phyloP scores from a whole-genome alignment of 2,888 invertebrate species.

The Frankliniella fusca region DNA sequence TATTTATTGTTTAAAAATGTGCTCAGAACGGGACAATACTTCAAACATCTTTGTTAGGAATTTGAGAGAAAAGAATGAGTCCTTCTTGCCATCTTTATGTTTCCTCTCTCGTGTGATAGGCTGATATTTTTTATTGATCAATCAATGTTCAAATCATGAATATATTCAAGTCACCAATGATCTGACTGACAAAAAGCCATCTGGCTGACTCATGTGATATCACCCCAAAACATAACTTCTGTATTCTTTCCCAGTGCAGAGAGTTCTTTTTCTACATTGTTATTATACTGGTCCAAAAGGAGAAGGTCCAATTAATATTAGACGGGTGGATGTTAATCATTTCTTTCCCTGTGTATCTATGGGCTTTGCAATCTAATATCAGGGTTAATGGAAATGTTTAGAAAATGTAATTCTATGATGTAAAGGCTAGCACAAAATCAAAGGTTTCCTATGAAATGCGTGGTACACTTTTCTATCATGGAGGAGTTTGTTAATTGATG shows the following conservation, averaged over 20 bases:
- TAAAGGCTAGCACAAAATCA: neutral
- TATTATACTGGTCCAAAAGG: neutral
- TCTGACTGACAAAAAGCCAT: neutral
- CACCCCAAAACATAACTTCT: neutral
- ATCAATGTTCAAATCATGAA: neutral
- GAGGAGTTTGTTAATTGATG: too few relatives aligned
- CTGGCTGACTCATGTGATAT: slow-evolving; percentile 1
- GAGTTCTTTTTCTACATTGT: neutral
- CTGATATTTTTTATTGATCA: neutral
- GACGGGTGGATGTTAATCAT: neutral
- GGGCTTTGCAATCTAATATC: neutral
- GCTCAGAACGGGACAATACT: neutral
- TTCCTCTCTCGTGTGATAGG: neutral
- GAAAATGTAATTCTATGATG: neutral
- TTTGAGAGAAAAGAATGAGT: neutral
- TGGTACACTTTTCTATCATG: neutral
- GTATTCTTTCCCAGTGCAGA: neutral
- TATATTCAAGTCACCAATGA: neutral
- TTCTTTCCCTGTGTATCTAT: neutral
- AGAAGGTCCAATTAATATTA: neutral
- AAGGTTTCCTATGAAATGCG: neutral
- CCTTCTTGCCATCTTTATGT: neutral
- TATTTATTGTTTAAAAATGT: neutral
- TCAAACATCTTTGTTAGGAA: neutral
- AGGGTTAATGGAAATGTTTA: neutral